Base-by-base conservation (phyloP, 2,888 invertebrate species). In the Beris morrisii region DNA sequence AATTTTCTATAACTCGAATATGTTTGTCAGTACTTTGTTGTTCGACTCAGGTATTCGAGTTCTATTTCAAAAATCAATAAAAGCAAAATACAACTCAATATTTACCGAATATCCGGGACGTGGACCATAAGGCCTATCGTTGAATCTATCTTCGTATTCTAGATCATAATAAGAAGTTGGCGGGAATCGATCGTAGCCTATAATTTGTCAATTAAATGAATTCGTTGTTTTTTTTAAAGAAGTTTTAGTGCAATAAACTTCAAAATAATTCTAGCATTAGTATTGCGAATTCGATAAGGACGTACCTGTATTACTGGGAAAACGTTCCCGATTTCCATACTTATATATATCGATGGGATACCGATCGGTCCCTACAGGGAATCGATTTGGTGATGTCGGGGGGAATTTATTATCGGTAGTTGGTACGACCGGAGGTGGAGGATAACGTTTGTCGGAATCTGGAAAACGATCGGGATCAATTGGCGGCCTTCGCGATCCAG, bases 241-340 rank as follows among this genome's bases (percentile, higher is more conserved):
- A 22, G 22, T 22, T 22, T 22, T 22, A 22, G 22, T 22, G 22
- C 22, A 22, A 22, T 22, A 22, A 22, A 3, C 22, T 22, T 22
- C 22, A 22, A 22, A 11, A 54, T 38, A 38, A 38, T 7, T 44
- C 13, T 50, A 53, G 15, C 9, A 53, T 28, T 54, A 28, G 54
- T 22, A 54, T 70, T 45, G n/a, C 64, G 61, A 58, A 22, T 22
- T 22, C 22, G 22, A 22, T 32, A 32, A 45, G 6, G 82, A 74
- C 67, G 82, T 82, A 56, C 79, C 77, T 50, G 81, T 80, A 30
- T 74, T 69, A 54, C 84, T 82, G 48, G 74, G 74, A 72, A 83
- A 83, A 38, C 80, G 81, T 64, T 83, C 84, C 2, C 84, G 81
- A 73, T 85, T 86, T 43, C 85, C 85, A 71, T 80, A 81, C 69